Conservation (phyloP, 37 sponge, comb jelly and placozoan genomes). For the Beroe forskalii region DNA sequence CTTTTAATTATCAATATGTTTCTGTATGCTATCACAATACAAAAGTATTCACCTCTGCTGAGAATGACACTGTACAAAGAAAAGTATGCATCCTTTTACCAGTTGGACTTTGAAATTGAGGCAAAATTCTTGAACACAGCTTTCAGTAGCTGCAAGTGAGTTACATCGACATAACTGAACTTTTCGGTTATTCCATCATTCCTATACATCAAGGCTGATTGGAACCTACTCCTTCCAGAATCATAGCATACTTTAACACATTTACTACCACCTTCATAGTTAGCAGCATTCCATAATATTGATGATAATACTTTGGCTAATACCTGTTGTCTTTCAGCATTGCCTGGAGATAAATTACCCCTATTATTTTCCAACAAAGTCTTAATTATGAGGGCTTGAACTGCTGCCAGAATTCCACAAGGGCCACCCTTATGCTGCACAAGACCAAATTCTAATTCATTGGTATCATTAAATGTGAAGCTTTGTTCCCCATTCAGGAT, state of each 20-base stretch:
- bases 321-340: constrained; percentile 22
- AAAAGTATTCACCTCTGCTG: constrained; percentile 51
- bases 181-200: constrained; percentile 50
- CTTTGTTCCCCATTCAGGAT: constrained; percentile 84
- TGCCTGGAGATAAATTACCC: constrained; percentile 26
- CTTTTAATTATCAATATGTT: too few relatives aligned
- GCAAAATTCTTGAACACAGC: constrained; percentile 35
- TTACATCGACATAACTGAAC: constrained; percentile 3
- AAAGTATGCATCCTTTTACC: constrained; percentile 69
- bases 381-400: constrained; percentile 81
- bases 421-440: constrained; percentile 95
- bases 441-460: constrained; percentile 79
- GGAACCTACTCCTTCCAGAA: constrained; percentile 43
- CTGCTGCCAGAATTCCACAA: constrained; percentile 85
- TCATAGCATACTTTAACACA: constrained; percentile 28
- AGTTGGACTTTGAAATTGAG: constrained; percentile 46
- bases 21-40: too few relatives aligned
- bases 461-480: constrained; percentile 74
- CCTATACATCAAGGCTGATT: constrained; percentile 12
- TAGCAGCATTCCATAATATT: constrained; percentile 44
- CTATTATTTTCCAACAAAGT: constrained; percentile 67
- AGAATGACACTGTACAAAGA: constrained; percentile 68
- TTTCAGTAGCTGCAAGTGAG: constrained; percentile 45
- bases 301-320: constrained; percentile 21
- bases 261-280: constrained; percentile 28